Evolutionary conservation across 2,113 vertebrate genomes (phyloP), one percentile per base, ranked within the genome.

Genomic region (Etheostoma spectabile): DNA sequence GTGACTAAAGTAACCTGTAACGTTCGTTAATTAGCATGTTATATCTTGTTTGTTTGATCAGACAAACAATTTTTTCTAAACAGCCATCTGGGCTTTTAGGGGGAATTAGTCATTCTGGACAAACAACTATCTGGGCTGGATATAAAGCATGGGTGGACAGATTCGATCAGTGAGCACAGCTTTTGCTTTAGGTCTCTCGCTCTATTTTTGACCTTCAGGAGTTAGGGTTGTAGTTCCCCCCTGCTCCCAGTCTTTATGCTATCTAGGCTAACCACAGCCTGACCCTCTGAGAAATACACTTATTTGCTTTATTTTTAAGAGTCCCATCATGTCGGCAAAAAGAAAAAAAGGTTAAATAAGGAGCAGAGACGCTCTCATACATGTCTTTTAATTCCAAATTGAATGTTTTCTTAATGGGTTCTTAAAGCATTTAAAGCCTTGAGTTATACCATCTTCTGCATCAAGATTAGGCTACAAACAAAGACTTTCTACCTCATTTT

Each of bases 401-500:
- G 30, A 1, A 2, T 45, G 7, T 71, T 59, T 64, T 63, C 38
- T 49, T 4, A 3, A 27, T 48, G 24, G 3, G 38, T 27, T 65
- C 46, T 60, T 51, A 12, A 51, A 24, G 24, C 18, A 33, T 46
- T 56, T 68, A 1, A 15, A 46, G 12, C 12, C 46, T 65, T 14
- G 14, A 53, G 55, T 14, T 38, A 2, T 21, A n/a, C n/a, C 12
- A 30, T 61, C 33, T 12, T 61, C 57, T 77, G 22, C 19, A 53
- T 72, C 35, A n/a, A 27, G 46, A 67, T 10, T 42, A 5, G 16
- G 35, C 46, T 22, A 18, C 22, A 64, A 38, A 67, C 57, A 77
- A 80, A 71, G 55, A 60, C 2, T 57, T 60, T 77, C 45, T 69
- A 16, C 16, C 38, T 61, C 46, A 45, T 16, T 21, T 11, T 53